These are phyloP conservation scores for Natrix natrix DNA, from an alignment of 2,797 vertebrate species.

Conservation along the genomic window DNA sequence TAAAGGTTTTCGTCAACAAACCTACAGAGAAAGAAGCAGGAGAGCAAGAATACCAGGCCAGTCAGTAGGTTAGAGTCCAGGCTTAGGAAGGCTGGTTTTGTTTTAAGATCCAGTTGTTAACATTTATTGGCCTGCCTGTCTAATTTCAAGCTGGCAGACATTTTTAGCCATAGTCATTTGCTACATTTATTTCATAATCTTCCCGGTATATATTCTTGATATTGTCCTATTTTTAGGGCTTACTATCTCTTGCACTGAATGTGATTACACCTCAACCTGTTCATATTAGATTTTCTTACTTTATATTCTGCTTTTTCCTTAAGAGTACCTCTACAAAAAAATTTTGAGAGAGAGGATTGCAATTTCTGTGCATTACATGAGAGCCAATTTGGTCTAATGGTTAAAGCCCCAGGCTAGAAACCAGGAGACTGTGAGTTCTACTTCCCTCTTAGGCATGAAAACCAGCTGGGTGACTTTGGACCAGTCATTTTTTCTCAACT, in stretches of 20 bases:
- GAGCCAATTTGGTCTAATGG: not conserved
- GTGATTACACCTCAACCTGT: not conserved
- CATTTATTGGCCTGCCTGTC: not conserved
- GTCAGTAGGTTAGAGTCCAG: not conserved
- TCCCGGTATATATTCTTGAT: not conserved
- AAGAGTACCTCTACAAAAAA: not conserved
- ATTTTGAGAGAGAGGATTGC: not conserved
- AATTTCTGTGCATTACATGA: not conserved
- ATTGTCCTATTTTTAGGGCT: not conserved
- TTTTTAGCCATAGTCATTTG: not conserved
- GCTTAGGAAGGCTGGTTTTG: not conserved
- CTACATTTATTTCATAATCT: not conserved
- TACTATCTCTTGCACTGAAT: not conserved
- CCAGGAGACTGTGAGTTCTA: not conserved
- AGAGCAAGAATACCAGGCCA: slow-evolving; percentile 3
- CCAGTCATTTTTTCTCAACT: not conserved
- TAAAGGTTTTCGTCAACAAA: slow-evolving; percentile 76
- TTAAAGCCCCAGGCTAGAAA: not conserved
- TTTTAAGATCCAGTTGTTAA: not conserved
- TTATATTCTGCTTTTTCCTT: not conserved
- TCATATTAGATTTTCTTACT: not conserved
- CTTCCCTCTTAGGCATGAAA: not conserved
- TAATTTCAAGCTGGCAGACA: not conserved
- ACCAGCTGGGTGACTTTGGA: not conserved
- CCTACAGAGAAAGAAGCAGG: slow-evolving; percentile 63